These are phyloP conservation scores for Drosophila trapezifrons DNA, from an alignment of 1,140 invertebrate species.

Conservation along the genomic window DNA sequence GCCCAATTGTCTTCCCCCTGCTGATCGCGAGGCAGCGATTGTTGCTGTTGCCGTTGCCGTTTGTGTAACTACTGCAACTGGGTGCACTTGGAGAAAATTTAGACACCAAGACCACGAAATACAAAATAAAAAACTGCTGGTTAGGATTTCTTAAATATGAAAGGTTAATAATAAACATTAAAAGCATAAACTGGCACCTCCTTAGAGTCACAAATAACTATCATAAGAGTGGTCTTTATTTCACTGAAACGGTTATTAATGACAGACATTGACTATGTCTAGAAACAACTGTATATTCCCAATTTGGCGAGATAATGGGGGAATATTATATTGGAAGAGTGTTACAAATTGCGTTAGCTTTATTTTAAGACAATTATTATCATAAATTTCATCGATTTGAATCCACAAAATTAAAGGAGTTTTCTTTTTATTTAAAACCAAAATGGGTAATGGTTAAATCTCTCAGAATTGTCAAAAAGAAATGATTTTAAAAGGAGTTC, in stretches of 20 bases:
- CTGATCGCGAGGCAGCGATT: conserved; percentile 44
- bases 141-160: background rate
- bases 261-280: background rate
- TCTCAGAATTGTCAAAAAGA: no score
- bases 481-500: no score
- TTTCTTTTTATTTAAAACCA: no score
- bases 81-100: conserved; percentile 8
- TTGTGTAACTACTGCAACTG: conserved; percentile 30
- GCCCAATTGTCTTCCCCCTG: conserved; percentile 48
- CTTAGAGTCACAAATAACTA: background rate
- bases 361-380: no score
- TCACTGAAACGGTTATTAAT: background rate
- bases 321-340: no score
- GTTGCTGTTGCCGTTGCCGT: conserved; percentile 26
- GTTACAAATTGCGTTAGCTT: no score
- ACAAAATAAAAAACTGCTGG: no score
- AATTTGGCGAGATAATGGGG: no score
- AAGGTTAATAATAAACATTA: background rate
- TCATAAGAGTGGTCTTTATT: background rate
- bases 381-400: no score
- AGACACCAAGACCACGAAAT: no score
- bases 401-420: no score
- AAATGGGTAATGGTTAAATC: no score
- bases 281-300: background rate
- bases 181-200: background rate